phyloP scores from a whole-genome alignment of 2,113 vertebrate species.

The Malaclemys terrapin region DNA sequence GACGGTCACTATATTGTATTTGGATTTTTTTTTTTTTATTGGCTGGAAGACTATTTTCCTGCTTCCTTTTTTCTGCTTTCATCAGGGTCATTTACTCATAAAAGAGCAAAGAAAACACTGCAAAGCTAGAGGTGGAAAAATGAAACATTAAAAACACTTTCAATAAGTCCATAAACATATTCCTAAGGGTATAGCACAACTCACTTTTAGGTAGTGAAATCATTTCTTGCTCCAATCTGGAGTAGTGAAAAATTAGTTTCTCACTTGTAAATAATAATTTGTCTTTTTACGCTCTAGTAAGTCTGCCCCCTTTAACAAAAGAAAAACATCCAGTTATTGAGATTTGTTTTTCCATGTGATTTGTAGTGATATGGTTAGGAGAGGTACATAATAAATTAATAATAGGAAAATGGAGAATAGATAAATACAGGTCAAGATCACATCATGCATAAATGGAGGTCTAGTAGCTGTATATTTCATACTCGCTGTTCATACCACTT shows the following conservation, averaged over 20 bases:
- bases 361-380: neutral
- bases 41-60: neutral
- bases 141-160: conserved; percentile 1
- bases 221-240: neutral
- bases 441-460: conserved; percentile 52
- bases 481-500: conserved; percentile 57
- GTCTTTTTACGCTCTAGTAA: conserved; percentile 20
- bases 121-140: neutral
- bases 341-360: conserved; percentile 53
- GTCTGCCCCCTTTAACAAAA: conserved; percentile 41
- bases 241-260: neutral
- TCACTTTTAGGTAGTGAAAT: conserved; percentile 30
- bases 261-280: neutral
- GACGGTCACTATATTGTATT: neutral
- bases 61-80: neutral
- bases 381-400: conserved; percentile 62
- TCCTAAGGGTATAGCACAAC: neutral
- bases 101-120: neutral
- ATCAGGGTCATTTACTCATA: neutral
- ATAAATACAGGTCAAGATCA: conserved; percentile 64
- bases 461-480: conserved; percentile 52
- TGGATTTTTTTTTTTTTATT: neutral
- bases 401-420: conserved; percentile 66
- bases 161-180: neutral
- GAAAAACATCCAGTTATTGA: conserved; percentile 29